Evolutionary conservation across 2,888 invertebrate species (phyloP), one percentile per base, ranked within the genome.

Genomic region (Dasysyrphus tricinctus): DNA sequence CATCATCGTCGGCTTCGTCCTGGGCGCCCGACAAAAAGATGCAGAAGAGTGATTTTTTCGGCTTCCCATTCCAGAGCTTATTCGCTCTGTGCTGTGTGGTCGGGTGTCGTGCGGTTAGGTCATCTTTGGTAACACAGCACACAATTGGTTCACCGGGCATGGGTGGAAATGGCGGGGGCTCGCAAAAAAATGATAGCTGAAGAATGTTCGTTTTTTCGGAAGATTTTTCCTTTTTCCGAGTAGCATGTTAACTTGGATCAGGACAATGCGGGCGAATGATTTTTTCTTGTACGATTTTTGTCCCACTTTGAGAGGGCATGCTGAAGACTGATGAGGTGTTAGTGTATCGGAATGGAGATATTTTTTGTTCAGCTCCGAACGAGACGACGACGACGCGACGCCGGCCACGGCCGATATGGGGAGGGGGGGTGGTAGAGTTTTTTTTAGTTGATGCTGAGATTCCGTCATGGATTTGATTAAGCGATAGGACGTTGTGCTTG

Each of bases 281-380:
- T 86, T 86, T 79, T 86, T 86, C 86, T 86, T 82, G 82, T 82
- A 79, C 82, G 86, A 86, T 86, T 86, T 86, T 86, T 86, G 86
- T 86, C 79, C 82, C 86, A 86, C 81, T 86, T 82, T 70, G 73
- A 85, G 77, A 81, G 85, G 69, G 67, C 47, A 59, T 59, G 56
- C 76, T 56, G 61, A 85, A 85, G 85, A 85, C 85, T 61, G 86
- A 82, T 86, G 86, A 86, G 81, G 86, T 86, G 86, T 86, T 82
- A 72, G 82, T 86, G 70, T 54, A 78, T 75, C 78, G 70, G 70
- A 75, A 74, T 77, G 80, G 85, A 74, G 70, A 32, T 69, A 29
- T 74, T 54, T 82, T 80, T 76, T 76, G 39, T 69, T 73, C 24
- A 24, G 29, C 37, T 74, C 9, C 24, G 19, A 12, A 51, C 11